phyloP scores from a whole-genome alignment of 23 tunicate species.

The Halocynthia aurantium region DNA sequence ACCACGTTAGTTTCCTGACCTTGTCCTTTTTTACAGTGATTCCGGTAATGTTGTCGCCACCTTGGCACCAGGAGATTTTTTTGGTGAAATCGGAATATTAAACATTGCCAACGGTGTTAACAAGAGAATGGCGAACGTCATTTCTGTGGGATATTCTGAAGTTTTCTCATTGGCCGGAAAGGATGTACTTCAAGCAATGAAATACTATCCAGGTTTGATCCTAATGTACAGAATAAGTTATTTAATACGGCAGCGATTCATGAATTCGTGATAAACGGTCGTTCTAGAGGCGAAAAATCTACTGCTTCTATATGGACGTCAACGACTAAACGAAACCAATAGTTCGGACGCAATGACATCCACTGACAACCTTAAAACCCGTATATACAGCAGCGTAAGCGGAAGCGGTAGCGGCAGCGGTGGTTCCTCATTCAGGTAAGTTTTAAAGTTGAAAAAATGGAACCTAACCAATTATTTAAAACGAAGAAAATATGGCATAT shows the following conservation, averaged over 20 bases:
- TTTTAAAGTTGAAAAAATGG: background rate
- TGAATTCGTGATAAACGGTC: background rate
- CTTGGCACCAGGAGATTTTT: conserved; percentile 78
- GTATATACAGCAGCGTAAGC: too few relatives aligned
- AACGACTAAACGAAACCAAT: conserved; percentile 59
- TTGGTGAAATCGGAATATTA: conserved; percentile 86
- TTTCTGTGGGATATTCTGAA: conserved; percentile 90
- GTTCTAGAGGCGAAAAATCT: conserved; percentile 76
- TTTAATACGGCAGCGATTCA: background rate
- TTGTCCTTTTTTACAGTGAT: conserved; percentile 35
- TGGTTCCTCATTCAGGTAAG: background rate
- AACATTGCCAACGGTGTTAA: conserved; percentile 68
- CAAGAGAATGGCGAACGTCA: conserved; percentile 78
- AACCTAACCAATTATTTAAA: too few relatives aligned
- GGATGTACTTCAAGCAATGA: conserved; percentile 85
- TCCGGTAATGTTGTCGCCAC: conserved; percentile 59
- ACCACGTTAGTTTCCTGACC: too few relatives aligned
- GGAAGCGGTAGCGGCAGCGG: background rate
- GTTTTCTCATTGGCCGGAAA: conserved; percentile 74
- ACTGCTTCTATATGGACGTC: conserved; percentile 63
- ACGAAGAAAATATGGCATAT: too few relatives aligned
- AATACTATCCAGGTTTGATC: conserved; percentile 81
- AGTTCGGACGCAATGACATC: conserved; percentile 12
- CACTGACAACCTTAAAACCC: background rate
- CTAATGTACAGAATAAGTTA: background rate